Evolutionary conservation across 2,113 vertebrate species (phyloP).

Genomic region (Ageneiosus marmoratus): DNA sequence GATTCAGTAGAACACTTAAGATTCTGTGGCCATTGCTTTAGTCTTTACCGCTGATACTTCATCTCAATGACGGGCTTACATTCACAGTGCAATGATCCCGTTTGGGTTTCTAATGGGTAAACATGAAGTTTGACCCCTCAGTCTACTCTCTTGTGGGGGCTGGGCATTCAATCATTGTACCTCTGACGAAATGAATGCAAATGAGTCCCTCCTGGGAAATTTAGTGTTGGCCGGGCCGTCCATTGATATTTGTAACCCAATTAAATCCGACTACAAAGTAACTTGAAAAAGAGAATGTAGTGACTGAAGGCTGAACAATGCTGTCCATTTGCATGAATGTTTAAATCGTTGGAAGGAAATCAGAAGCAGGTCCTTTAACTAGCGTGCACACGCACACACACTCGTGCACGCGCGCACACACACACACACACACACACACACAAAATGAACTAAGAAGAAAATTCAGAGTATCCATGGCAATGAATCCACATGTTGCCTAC

Average conservation of each 20-base stretch:
- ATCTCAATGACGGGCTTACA: constrained; percentile 64
- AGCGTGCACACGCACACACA: background rate
- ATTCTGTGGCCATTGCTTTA: constrained; percentile 64
- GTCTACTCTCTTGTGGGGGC: constrained; percentile 48
- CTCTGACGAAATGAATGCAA: constrained; percentile 58
- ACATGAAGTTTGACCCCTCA: constrained; percentile 67
- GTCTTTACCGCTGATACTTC: constrained; percentile 62
- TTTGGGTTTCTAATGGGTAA: constrained; percentile 71
- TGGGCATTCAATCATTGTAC: constrained; percentile 54
- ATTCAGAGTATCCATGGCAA: constrained; percentile 1
- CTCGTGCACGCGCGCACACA: constrained; percentile 13
- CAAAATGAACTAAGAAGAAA: background rate
- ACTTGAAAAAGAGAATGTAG: constrained; percentile 36
- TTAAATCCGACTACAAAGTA: constrained; percentile 58
- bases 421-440: constrained; percentile 21
- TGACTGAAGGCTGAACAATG: constrained; percentile 48
- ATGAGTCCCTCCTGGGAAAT: constrained; percentile 56
- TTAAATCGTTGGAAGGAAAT: constrained; percentile 51
- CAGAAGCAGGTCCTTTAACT: constrained; percentile 8
- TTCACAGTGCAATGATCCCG: constrained; percentile 66
- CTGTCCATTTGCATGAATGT: constrained; percentile 37
- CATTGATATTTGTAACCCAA: constrained; percentile 46
- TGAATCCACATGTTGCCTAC: constrained; percentile 14
- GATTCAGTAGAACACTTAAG: constrained; percentile 72
- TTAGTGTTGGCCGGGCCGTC: constrained; percentile 45